These are phyloP conservation scores for Octomys mimax DNA, from an alignment of 2,797 vertebrate species.

Conservation along the genomic window DNA sequence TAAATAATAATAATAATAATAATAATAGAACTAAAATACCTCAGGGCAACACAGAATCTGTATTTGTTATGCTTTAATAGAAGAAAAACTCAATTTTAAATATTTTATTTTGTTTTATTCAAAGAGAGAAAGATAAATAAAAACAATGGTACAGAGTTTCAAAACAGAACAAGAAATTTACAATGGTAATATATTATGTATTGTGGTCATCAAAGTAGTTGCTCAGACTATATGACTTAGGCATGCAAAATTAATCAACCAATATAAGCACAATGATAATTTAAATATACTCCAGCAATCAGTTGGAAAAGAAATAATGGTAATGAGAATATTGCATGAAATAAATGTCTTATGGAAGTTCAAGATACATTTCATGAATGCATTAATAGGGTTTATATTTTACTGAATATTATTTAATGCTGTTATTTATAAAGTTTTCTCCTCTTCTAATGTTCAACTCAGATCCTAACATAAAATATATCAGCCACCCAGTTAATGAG, in stretches of 20 bases:
- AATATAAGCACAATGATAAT: neutral
- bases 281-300: constrained; percentile 26
- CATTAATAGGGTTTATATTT: neutral
- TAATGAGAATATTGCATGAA: neutral
- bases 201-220: too few relatives aligned
- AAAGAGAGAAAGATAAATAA: too few relatives aligned
- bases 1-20: neutral
- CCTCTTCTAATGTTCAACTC: neutral
- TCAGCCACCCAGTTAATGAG: neutral
- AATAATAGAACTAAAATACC: neutral
- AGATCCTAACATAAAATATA: neutral
- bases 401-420: neutral
- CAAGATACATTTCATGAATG: constrained; percentile 1
- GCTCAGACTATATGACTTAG: too few relatives aligned
- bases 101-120: neutral
- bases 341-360: neutral
- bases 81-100: neutral
- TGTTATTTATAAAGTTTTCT: constrained; percentile 24
- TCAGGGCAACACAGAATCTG: rapidly evolving
- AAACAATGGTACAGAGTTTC: too few relatives aligned
- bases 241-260: too few relatives aligned
- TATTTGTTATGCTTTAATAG: neutral
- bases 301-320: neutral
- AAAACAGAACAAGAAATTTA: too few relatives aligned
- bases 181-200: too few relatives aligned